Conservation (phyloP, 2,888 invertebrate genomes). For the Thymelicus acteon region DNA sequence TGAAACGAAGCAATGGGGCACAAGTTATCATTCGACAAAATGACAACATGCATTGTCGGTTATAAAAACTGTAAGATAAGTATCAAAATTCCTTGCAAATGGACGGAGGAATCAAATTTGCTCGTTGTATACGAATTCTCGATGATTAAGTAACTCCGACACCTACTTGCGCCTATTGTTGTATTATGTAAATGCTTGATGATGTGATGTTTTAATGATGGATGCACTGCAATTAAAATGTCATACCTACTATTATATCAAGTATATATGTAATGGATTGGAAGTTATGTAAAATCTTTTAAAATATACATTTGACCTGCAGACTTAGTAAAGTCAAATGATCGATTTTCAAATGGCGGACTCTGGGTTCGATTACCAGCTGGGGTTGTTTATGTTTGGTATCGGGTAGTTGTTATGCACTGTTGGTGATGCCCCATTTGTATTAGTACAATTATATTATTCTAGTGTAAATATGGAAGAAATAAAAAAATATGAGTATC, state of each 20-base stretch:
- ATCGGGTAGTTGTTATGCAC: too few species aligned
- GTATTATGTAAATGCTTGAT: slow-evolving; percentile 19
- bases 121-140: slow-evolving; percentile 18
- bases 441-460: too few species aligned
- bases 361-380: too few species aligned
- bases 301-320: too few species aligned
- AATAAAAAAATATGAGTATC: too few species aligned
- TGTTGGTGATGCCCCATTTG: too few species aligned
- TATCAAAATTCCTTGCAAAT: slow-evolving; percentile 1
- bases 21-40: not conserved
- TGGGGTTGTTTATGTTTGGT: too few species aligned
- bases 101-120: not conserved
- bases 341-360: too few species aligned
- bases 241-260: not conserved
- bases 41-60: slow-evolving; percentile 1
- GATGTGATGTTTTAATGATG: not conserved
- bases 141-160: slow-evolving; percentile 20
- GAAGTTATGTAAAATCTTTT: too few species aligned
- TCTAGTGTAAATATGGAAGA: too few species aligned
- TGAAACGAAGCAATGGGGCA: slow-evolving; percentile 27
- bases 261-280: too few species aligned
- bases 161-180: slow-evolving; percentile 26
- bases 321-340: too few species aligned
- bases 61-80: slow-evolving; percentile 11
- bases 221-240: slow-evolving; percentile 16